A percentile compares a stretch with the other conserved stretches of the same genome.
phyloP scores from a whole-genome alignment of 1,140 invertebrate species.

The Drosophila pachea region DNA sequence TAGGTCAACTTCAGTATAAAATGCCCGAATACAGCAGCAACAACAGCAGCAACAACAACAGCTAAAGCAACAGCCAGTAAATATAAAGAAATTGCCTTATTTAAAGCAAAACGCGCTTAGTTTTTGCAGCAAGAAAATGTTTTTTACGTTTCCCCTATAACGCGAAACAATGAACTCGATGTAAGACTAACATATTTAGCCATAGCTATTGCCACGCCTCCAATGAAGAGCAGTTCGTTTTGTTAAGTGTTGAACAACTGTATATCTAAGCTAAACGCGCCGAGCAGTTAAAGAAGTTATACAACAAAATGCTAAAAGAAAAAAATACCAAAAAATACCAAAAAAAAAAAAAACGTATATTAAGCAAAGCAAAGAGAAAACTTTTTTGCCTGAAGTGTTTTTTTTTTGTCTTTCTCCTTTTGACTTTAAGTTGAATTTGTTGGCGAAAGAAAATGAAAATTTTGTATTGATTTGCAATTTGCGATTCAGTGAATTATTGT shows the following conservation, averaged over 20 bases:
- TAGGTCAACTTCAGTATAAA: constrained; percentile 24
- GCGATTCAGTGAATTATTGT: constrained; percentile 43
- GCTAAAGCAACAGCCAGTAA: constrained; percentile 7
- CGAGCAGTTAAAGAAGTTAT: constrained; percentile 45
- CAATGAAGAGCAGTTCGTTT: constrained; percentile 19
- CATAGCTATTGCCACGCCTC: constrained; percentile 17
- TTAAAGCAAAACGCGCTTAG: constrained; percentile 69
- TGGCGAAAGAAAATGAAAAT: too few relatives aligned
- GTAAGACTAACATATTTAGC: constrained; percentile 31
- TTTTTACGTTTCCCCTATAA: constrained; percentile 26
- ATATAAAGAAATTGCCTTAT: constrained; percentile 61
- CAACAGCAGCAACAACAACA: constrained; percentile 11
- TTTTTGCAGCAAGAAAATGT: constrained; percentile 65
- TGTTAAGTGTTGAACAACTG: constrained; percentile 37
- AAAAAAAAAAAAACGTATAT: constrained; percentile 33
- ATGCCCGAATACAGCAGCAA: constrained; percentile 24
- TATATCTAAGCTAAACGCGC: constrained; percentile 41
- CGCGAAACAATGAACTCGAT: constrained; percentile 35
- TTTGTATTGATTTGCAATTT: constrained; percentile 56
- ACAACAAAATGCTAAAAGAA: constrained; percentile 26
- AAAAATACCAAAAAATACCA: constrained; percentile 32
- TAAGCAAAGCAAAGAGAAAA: constrained; percentile 14
- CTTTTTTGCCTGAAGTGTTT: constrained; percentile 16
- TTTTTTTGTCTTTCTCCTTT: too few relatives aligned
- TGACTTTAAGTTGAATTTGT: constrained; percentile 12